phyloP scores from a whole-genome alignment of 2,113 vertebrate genomes.

The Sorex fumeus region DNA sequence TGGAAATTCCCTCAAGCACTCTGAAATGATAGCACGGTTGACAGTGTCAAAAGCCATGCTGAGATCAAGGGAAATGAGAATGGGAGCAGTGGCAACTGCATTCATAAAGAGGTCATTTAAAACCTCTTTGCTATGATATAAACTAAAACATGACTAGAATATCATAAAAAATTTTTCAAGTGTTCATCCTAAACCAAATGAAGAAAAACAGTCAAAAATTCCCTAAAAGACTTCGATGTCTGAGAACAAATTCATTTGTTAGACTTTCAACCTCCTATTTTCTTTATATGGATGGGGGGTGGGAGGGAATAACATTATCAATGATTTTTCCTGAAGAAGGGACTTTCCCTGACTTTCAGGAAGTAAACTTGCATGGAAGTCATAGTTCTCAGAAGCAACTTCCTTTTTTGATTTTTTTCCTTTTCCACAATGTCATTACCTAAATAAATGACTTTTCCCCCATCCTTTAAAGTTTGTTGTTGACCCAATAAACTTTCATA shows the following conservation, averaged over 20 bases:
- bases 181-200: conserved; percentile 29
- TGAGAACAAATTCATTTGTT: conserved; percentile 53
- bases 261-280: neutral
- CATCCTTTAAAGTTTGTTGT: neutral
- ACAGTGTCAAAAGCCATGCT: conserved; percentile 75
- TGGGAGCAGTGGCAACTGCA: conserved; percentile 38
- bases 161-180: conserved; percentile 48
- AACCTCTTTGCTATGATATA: conserved; percentile 69
- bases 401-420: neutral
- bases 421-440: neutral
- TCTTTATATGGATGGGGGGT: neutral
- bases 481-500: neutral
- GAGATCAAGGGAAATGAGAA: conserved; percentile 77
- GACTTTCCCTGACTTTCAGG: neutral
- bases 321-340: conserved; percentile 39
- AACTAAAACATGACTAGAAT: conserved; percentile 80
- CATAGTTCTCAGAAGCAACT: neutral
- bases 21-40: conserved; percentile 69
- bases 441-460: neutral
- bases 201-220: neutral
- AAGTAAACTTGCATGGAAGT: neutral
- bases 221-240: conserved; percentile 21
- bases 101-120: conserved; percentile 79
- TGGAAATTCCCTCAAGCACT: conserved; percentile 75
- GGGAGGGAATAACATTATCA: conserved; percentile 7